A percentile compares a stretch with the other conserved stretches of the same genome.
phyloP scores from a whole-genome alignment of 2,113 vertebrate species.

The Ovis aries region DNA sequence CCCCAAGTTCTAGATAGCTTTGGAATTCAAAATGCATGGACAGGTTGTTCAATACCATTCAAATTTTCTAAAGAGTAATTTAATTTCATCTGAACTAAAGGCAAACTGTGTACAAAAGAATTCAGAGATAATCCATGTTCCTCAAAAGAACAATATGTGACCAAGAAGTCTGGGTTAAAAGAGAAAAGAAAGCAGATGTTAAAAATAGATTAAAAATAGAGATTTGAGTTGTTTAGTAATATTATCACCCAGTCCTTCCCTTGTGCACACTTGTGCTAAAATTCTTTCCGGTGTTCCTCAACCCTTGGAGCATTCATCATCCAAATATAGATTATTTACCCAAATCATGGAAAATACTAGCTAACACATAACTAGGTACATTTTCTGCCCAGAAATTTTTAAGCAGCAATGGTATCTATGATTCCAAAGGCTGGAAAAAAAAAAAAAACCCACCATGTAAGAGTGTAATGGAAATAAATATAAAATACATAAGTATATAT shows the following conservation, averaged over 20 bases:
- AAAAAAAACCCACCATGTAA: background rate
- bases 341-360: background rate
- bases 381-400: background rate
- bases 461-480: rapidly evolving
- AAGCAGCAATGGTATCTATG: background rate
- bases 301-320: background rate
- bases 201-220: background rate
- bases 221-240: background rate
- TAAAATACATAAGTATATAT: no score
- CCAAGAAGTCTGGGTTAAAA: conserved; percentile 5
- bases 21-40: conserved; percentile 14
- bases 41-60: conserved; percentile 46
- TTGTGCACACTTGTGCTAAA: background rate
- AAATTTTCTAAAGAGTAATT: conserved; percentile 38
- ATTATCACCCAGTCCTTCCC: background rate
- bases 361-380: background rate
- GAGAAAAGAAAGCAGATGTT: conserved; percentile 45
- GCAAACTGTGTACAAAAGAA: conserved; percentile 2
- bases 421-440: background rate
- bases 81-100: conserved; percentile 56
- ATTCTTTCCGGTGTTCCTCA: background rate
- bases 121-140: conserved; percentile 13
- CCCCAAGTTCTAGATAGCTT: conserved; percentile 53
- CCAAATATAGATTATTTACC: background rate
- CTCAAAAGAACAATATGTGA: background rate